Percentiles rank a stretch among this genome's conserved stretches.
Evolutionary conservation across 2,113 vertebrate species (phyloP).

Genomic region (Gallinago jamesoni): DNA sequence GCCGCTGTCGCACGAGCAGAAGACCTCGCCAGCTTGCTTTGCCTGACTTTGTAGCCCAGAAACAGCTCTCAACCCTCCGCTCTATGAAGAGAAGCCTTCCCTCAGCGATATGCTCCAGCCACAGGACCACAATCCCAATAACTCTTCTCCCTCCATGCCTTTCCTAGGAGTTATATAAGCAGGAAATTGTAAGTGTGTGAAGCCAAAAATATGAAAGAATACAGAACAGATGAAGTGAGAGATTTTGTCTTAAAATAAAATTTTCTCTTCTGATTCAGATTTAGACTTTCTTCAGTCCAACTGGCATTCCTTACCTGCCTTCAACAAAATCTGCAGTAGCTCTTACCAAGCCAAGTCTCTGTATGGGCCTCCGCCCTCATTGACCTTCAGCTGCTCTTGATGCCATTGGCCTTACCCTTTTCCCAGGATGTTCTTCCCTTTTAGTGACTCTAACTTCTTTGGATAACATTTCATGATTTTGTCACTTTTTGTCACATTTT

Average conservation of each 20-base stretch:
- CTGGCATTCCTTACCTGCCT: not conserved
- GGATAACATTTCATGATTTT: not conserved
- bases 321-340: not conserved
- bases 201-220: conserved; percentile 43
- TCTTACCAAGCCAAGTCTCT: not conserved
- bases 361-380: not conserved
- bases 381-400: not conserved
- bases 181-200: not conserved
- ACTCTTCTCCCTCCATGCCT: not conserved
- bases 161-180: conserved; percentile 19
- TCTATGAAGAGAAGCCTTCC: not conserved
- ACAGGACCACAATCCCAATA: not conserved
- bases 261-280: not conserved
- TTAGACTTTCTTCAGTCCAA: not conserved
- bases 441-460: not conserved
- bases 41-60: not conserved
- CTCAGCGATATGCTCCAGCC: not conserved
- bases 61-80: not conserved
- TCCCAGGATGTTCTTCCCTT: not conserved
- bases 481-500: not conserved
- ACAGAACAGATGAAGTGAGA: conserved; percentile 49
- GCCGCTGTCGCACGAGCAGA: not conserved
- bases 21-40: not conserved
- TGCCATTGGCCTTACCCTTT: not conserved
- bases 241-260: conserved; percentile 47